Conservation (phyloP, 1,140 invertebrate species). For the Drosophila saltans region DNA sequence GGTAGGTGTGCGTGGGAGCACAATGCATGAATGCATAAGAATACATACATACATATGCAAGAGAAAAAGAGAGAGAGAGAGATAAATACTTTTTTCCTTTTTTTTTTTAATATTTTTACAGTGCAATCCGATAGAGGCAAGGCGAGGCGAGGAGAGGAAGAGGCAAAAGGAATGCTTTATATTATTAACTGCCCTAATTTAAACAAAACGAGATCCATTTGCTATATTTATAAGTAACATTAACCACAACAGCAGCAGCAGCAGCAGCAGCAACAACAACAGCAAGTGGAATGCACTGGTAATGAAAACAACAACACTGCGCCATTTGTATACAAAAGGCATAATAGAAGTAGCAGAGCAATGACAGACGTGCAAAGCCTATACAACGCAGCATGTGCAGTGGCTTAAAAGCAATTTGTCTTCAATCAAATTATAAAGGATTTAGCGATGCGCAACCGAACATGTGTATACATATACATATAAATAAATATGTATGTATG, state of each 20-base stretch:
- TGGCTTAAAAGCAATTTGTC: slow-evolving; percentile 13
- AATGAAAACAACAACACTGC: slow-evolving; percentile 57
- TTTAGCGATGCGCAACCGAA: neutral
- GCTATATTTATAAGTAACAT: slow-evolving; percentile 45
- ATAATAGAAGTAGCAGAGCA: slow-evolving; percentile 30
- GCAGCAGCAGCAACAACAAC: slow-evolving; percentile 52
- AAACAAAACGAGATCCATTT: slow-evolving; percentile 63
- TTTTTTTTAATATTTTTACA: slow-evolving; percentile 46
- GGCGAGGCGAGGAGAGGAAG: too few relatives aligned
- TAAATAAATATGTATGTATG: too few relatives aligned
- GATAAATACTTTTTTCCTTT: slow-evolving; percentile 38
- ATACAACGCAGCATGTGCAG: slow-evolving; percentile 25
- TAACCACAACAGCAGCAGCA: slow-evolving; percentile 40
- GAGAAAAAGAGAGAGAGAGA: neutral
- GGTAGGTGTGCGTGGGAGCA: neutral
- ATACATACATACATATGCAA: slow-evolving; percentile 7
- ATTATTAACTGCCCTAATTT: slow-evolving; percentile 46
- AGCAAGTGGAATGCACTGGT: slow-evolving; percentile 28
- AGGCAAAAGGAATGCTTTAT: neutral
- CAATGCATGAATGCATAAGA: slow-evolving; percentile 15
- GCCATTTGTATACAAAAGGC: slow-evolving; percentile 71
- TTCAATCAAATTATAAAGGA: slow-evolving; percentile 1
- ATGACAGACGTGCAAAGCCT: slow-evolving; percentile 40
- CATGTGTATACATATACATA: too few relatives aligned
- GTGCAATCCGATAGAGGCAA: neutral